Base-by-base conservation (phyloP, 2,113 vertebrate species). In the Rattus norvegicus region DNA sequence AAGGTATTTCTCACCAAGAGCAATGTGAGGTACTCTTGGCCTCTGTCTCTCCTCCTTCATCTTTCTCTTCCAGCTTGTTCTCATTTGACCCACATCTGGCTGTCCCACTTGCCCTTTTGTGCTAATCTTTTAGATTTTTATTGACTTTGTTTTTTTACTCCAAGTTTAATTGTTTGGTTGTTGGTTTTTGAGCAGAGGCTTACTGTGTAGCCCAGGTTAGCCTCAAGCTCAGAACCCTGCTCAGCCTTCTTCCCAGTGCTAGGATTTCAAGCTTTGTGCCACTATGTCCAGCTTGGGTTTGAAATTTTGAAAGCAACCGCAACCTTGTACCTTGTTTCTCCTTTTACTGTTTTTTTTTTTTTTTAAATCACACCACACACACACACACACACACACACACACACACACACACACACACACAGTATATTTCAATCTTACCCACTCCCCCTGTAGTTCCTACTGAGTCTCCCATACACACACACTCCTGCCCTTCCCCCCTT, bases 111-210 rank as follows among this genome's bases (percentile, higher is more conserved):
- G 5, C 14, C 76, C 47, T 91, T 20, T 92, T 63, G 33, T 5
- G 12, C 79, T 77, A 19, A 65, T 89, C n/a, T 88, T 92, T 90
- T 26, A 61, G 39, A 65, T 83, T 88, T 90, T 89, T 63, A 13
- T 56, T 61, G 6, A 61, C 59, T 2, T 61, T 61, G 67, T 30
- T 93, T 92, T 86, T 61, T 91, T 49, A 75, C 59, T 65, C 39
- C 73, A 2, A 81, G 22, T 91, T 93, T 90, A 77, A 69, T 65
- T 81, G 79, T 97, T 94, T 93, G 70, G 30, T n/a, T 56, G 28
- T 52, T 87, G 67, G 65, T 36, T 70, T 87, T 85, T 63, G 59
- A 86, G 43, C 43, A 63, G 3, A 69, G 39, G 67, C 28, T 84
- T 63, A 26, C 81, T 61, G 4, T 63, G n/a, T 63, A 39, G 56